phyloP scores from a whole-genome alignment of 2,797 vertebrate genomes.

The Masticophis lateralis region DNA sequence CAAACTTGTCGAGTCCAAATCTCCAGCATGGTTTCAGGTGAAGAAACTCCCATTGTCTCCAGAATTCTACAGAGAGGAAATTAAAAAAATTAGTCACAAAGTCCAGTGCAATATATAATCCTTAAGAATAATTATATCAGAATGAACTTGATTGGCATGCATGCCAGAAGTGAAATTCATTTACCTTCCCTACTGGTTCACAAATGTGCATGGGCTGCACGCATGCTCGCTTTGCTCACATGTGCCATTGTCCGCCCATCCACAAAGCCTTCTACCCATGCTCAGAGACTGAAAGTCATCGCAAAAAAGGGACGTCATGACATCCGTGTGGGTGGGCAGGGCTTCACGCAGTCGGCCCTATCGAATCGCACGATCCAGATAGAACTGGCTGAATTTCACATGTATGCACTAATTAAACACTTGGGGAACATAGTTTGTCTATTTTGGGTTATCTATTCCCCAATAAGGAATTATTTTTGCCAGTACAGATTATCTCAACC shows the following conservation, averaged over 20 bases:
- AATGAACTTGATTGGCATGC: too few species aligned
- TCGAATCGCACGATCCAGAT: too few species aligned
- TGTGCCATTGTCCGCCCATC: too few species aligned
- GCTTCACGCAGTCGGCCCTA: too few species aligned
- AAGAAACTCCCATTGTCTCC: constrained; percentile 2
- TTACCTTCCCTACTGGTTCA: too few species aligned
- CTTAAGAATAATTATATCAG: not conserved
- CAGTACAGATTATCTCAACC: not conserved
- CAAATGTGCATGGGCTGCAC: fast-evolving
- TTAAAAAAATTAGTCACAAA: not conserved
- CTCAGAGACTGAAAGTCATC: too few species aligned
- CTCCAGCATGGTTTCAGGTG: not conserved
- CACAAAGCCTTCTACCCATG: too few species aligned
- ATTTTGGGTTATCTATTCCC: not conserved
- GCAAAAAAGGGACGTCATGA: too few species aligned
- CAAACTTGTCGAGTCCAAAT: not conserved
- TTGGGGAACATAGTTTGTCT: not conserved
- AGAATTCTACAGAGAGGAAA: not conserved
- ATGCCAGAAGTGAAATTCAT: not conserved
- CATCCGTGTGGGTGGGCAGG: too few species aligned
- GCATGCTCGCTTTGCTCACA: too few species aligned
- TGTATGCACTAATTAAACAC: not conserved
- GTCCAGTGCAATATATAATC: not conserved
- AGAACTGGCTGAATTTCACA: too few species aligned
- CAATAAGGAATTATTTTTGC: not conserved